Percentiles rank a stretch among this genome's conserved stretches.
These are phyloP conservation scores for Microchirus variegatus DNA, from an alignment of 2,797 vertebrate species.

Conservation along the genomic window DNA sequence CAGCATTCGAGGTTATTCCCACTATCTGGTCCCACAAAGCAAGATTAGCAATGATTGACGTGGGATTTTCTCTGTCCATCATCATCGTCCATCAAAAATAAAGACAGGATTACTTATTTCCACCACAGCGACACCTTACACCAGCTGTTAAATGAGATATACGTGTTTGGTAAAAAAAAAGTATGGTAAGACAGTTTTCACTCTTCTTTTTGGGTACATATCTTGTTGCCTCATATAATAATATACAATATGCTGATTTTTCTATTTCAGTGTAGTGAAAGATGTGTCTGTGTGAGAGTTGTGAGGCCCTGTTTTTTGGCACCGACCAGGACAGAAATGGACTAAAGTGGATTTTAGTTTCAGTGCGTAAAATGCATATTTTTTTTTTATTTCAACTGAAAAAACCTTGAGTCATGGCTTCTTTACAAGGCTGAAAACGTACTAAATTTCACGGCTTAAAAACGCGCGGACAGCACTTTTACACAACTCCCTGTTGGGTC, in stretches of 20 bases:
- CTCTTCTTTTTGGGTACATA: not conserved
- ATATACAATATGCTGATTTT: not conserved
- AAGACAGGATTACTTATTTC: slow-evolving; percentile 5
- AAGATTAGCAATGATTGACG: slow-evolving; percentile 38
- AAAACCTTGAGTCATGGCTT: slow-evolving; percentile 33
- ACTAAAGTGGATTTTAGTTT: slow-evolving; percentile 13
- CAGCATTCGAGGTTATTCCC: slow-evolving; percentile 21
- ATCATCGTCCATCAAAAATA: slow-evolving; percentile 14
- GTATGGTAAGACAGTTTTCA: slow-evolving; percentile 3
- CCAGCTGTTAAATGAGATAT: slow-evolving; percentile 54
- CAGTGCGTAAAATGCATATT: not conserved
- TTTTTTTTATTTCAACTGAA: slow-evolving; percentile 18
- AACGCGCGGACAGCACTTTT: slow-evolving; percentile 33
- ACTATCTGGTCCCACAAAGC: slow-evolving; percentile 47
- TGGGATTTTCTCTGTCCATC: slow-evolving; percentile 37
- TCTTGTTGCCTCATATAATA: slow-evolving; percentile 1
- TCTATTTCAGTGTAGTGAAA: not conserved
- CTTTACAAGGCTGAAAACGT: slow-evolving; percentile 27
- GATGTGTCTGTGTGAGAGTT: not conserved
- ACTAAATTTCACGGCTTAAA: slow-evolving; percentile 44
- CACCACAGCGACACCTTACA: slow-evolving; percentile 18
- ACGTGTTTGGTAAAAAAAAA: slow-evolving; percentile 14
- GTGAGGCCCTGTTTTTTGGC: slow-evolving; percentile 14
- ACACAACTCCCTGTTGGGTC: not conserved
- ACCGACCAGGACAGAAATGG: slow-evolving; percentile 7